phyloP scores from a whole-genome alignment of 2,888 invertebrate species.

The Parnassius mnemosyne region DNA sequence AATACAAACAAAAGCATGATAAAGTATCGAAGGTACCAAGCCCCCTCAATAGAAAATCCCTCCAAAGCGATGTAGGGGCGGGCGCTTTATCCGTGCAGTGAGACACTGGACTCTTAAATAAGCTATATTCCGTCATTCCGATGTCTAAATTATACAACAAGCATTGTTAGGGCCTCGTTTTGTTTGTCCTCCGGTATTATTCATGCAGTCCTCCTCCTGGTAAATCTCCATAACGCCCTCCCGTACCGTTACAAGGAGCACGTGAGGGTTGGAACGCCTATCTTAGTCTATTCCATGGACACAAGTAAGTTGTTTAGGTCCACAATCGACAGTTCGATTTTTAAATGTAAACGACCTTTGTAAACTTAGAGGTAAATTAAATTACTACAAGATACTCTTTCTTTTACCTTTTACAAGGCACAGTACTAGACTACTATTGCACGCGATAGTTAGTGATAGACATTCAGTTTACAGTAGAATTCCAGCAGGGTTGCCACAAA shows the following conservation, averaged over 20 bases:
- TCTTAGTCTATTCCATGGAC: slow-evolving; percentile 13
- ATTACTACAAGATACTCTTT: no score
- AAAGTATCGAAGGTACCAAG: background rate
- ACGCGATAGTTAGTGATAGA: no score
- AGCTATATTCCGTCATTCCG: slow-evolving; percentile 14
- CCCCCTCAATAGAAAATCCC: background rate
- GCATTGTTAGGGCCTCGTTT: slow-evolving; percentile 23
- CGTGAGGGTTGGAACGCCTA: slow-evolving; percentile 20
- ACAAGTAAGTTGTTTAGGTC: background rate
- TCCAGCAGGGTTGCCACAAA: no score
- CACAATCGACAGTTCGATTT: slow-evolving; percentile 3
- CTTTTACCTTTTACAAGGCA: no score
- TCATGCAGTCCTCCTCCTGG: slow-evolving; percentile 19
- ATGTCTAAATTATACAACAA: slow-evolving; percentile 25
- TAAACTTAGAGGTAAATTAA: no score
- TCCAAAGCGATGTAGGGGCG: slow-evolving; percentile 17
- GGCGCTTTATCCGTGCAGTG: background rate
- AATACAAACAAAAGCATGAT: no score
- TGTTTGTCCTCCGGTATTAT: slow-evolving; percentile 13
- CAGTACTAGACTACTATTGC: no score
- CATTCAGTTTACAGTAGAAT: no score
- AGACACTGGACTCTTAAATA: slow-evolving; percentile 12
- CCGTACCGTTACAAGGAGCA: slow-evolving; percentile 19
- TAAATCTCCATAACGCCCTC: slow-evolving; percentile 15
- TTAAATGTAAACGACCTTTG: background rate